Evolutionary conservation across 2,113 vertebrate species (phyloP).

Genomic region (Pygoscelis antarcticus): DNA sequence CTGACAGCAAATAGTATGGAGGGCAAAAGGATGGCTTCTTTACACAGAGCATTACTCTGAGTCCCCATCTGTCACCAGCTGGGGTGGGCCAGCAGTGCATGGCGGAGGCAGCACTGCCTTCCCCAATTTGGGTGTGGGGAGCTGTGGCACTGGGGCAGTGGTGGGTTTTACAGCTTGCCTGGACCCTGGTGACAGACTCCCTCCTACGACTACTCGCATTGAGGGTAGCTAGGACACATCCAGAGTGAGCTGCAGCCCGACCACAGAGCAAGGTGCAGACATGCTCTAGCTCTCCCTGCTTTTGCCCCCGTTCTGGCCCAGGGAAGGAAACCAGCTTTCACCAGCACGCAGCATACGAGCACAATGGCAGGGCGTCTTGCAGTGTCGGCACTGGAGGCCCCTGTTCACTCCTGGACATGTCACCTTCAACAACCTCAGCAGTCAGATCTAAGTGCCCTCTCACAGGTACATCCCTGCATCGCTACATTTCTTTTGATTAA

Average conservation of each 20-base stretch:
- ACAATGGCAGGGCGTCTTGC: not conserved
- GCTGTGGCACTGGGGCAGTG: not conserved
- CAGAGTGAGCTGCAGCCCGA: not conserved
- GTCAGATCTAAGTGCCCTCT: not conserved
- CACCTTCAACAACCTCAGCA: conserved; percentile 29
- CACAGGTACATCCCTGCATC: not conserved
- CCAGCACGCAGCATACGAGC: not conserved
- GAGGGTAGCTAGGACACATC: not conserved
- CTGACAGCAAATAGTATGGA: not conserved
- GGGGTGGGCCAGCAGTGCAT: not conserved
- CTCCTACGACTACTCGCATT: accelerated
- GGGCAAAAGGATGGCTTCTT: not conserved
- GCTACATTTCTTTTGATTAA: conserved; percentile 15
- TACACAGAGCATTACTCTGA: not conserved
- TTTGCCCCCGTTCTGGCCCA: not conserved
- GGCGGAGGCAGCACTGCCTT: not conserved
- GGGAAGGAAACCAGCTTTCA: not conserved
- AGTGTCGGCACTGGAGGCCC: not conserved
- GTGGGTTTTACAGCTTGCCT: not conserved
- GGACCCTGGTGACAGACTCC: not conserved
- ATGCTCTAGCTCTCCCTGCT: not conserved
- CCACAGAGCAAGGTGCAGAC: not conserved
- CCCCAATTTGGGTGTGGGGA: not conserved
- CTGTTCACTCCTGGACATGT: not conserved
- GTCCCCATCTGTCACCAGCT: not conserved